Evolutionary conservation across 1,140 invertebrate species (phyloP), one percentile per base, ranked within the genome.

Genomic region (Drosophila auraria): DNA sequence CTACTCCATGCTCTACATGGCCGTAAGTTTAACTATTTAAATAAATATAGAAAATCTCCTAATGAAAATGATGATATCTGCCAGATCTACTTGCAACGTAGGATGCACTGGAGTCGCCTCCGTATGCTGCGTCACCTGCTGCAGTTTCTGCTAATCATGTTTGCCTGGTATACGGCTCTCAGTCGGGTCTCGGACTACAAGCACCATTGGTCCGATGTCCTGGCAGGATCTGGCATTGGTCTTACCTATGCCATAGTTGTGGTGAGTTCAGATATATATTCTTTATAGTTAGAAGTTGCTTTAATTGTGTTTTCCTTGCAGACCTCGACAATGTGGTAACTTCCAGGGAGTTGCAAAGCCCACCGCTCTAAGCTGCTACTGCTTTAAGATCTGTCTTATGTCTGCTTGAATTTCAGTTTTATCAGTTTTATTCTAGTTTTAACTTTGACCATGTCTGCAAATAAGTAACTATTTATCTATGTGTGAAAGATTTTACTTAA

Each of bases 111-210:
- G 96, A 94, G 94, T 54, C 95, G 95, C 25, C 96, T 96, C 51
- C 95, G 95, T 75, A 93, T 98, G 45, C 83, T 97, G 2, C 95
- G 95, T 44, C 97, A 97, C 78, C 94, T 96, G 5, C 83, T 97
- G 7, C 97, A 97, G 92, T 95, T 96, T 73, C 51, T 96, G 7
- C 95, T 96, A 23, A 91, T 98, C 14, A 93, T 95, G 89, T 93
- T 97, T 83, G 96, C 97, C 27, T 96, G 96, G 95, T 97, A 95
- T 84, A 97, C 97, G 7, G 96, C 96, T 6, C 95, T 98, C 94
- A 96, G 97, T 2, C 94, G 98, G 36, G 95, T 99, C 27, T 97
- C 97, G 4, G 97, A 99, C 94, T 98, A 99, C 93, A 99, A 99
- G 93, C 98, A 99, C 93, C 98, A 99, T 91, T 98, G 97, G 80